Base-by-base conservation (phyloP, 2,888 invertebrate species). In the Hipparchia semele region DNA sequence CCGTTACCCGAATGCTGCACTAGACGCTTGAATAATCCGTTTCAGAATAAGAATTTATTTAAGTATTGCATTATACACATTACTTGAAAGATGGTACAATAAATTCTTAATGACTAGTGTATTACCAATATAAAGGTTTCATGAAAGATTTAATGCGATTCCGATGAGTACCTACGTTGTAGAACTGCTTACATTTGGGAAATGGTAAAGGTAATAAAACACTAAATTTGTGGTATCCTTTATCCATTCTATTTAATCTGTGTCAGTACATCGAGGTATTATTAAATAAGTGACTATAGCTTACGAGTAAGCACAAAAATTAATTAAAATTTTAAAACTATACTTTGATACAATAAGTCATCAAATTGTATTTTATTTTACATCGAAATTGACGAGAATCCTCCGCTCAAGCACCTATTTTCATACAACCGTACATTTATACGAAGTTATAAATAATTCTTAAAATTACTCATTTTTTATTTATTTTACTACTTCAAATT, bases 331-430 rank as follows among this genome's bases (percentile, higher is more conserved):
- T 79, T 86, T 83, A 84, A 84, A 84, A 84, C 82, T 84, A 87
- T 82, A 85, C 73, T 80, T 83, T 84, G 86, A 79, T 73, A 77
- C 74, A 75, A 65, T 77, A 74, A 69, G 73, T 75, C 77, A 85
- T 83, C 82, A 86, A 81, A 84, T 83, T 82, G 84, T 87, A 84
- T 85, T 88, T 87, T 87, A 87, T 86, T 90, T 87, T 87, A 70
- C 70, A 70, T 64, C 85, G 81, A 90, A 94, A 93, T 94, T 93
- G 93, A 93, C 93, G 84, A 88, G 83, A 85, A 88, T 88, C 86
- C 84, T 89, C 86, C 83, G 90, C 91, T 87, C 89, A 93, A 94
- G 93, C 93, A 92, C 93, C 92, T 93, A 93, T 85, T 86, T 89
- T 88, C 83, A 89, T 91, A 92, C 92, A 92, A 92, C 88, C 92